Evolutionary conservation across 2,888 invertebrate species (phyloP).

Genomic region (Cephus nigrinus): DNA sequence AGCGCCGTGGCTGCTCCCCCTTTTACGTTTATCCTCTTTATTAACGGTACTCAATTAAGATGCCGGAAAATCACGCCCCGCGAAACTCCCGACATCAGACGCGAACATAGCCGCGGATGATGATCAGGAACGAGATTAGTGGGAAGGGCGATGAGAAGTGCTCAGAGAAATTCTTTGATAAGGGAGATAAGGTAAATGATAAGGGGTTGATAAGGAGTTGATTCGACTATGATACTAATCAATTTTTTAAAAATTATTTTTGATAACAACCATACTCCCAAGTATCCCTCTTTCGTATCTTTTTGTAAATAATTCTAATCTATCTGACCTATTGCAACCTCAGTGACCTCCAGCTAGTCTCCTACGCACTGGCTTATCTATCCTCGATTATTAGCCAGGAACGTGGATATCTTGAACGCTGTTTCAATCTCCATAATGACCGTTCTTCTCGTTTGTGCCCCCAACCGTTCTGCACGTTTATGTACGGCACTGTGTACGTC

Average conservation of each 20-base stretch:
- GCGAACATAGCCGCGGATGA: neutral
- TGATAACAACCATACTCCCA: neutral
- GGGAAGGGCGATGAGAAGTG: neutral
- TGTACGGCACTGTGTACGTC: slow-evolving; percentile 11
- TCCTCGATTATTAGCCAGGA: slow-evolving; percentile 28
- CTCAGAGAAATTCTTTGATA: neutral
- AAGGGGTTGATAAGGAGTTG: neutral
- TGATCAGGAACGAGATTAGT: neutral
- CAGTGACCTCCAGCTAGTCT: neutral
- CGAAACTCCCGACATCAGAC: neutral
- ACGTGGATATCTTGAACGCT: slow-evolving; percentile 31
- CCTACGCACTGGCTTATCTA: slow-evolving; percentile 1
- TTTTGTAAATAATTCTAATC: neutral
- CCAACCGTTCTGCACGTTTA: slow-evolving; percentile 44
- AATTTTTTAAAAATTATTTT: neutral
- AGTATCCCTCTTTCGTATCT: neutral
- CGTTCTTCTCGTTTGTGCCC: slow-evolving; percentile 30
- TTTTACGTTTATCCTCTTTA: slow-evolving; percentile 4
- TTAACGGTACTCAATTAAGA: slow-evolving; percentile 32
- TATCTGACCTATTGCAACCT: neutral
- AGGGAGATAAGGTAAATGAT: neutral
- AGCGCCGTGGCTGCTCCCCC: slow-evolving; percentile 28
- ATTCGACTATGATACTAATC: neutral
- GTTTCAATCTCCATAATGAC: slow-evolving; percentile 63
- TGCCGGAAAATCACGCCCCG: slow-evolving; percentile 27